A percentile compares a stretch with the other conserved stretches of the same genome.
These are phyloP conservation scores for Pyrrhura leucotis DNA, from an alignment of 2,797 vertebrate genomes.

Conservation along the genomic window DNA sequence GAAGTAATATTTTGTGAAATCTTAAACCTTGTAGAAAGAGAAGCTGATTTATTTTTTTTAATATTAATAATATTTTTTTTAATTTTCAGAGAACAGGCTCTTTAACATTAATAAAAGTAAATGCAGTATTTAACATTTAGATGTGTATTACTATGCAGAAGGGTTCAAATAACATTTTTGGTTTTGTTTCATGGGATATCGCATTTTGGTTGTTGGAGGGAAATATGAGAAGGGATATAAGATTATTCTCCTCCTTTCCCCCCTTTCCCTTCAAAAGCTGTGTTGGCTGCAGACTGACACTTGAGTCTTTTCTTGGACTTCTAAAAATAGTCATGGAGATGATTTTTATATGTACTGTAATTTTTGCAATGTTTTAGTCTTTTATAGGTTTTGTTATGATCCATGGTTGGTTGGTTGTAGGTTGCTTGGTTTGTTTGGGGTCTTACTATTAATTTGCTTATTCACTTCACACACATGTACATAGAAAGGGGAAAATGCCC, in stretches of 20 bases:
- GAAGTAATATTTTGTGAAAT: not conserved
- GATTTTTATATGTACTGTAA: not conserved
- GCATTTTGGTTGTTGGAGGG: not conserved
- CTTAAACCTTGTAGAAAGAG: not conserved
- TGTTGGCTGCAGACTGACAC: not conserved
- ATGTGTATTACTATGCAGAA: not conserved
- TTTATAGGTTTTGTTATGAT: not conserved
- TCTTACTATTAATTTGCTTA: not conserved
- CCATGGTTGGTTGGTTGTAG: not conserved
- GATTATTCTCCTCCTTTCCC: not conserved
- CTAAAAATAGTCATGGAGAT: not conserved
- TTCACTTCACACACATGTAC: not conserved
- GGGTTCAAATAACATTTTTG: not conserved
- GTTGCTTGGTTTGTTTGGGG: not conserved
- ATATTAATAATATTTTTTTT: not conserved
- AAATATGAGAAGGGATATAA: not conserved
- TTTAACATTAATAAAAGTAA: not conserved
- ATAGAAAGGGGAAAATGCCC: accelerated
- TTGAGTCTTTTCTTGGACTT: not conserved
- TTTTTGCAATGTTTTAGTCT: not conserved
- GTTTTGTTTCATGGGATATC: not conserved
- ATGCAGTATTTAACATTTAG: not conserved
- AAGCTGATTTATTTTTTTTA: not conserved
- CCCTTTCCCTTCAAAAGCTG: accelerated
- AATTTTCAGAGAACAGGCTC: not conserved